Evolutionary conservation across 2,113 vertebrate genomes (phyloP).

Genomic region (Toxotes jaculatrix): DNA sequence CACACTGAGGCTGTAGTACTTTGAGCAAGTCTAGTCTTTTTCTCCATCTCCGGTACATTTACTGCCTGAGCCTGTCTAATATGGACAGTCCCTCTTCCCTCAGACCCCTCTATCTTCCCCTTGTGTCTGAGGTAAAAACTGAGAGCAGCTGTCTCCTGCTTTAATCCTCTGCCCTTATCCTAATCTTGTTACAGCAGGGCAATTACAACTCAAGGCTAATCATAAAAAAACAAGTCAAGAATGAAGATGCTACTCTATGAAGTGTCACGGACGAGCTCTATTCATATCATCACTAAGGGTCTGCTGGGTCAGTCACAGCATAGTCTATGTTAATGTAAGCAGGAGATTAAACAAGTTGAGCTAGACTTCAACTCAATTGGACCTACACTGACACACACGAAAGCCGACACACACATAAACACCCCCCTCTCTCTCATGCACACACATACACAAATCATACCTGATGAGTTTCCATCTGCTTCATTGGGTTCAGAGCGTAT

Average conservation of each 20-base stretch:
- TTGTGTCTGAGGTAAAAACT: conserved; percentile 54
- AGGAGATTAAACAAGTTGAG: not conserved
- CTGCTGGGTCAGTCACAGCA: not conserved
- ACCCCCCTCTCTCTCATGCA: not conserved
- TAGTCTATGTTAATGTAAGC: not conserved
- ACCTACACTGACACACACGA: conserved; percentile 5
- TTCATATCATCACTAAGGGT: not conserved
- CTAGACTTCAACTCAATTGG: not conserved
- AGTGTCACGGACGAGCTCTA: not conserved
- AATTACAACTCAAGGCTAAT: conserved; percentile 72
- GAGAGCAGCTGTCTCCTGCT: conserved; percentile 71
- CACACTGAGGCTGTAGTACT: conserved; percentile 1
- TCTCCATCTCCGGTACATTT: not conserved
- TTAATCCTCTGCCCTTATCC: conserved; percentile 75
- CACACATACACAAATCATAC: conserved; percentile 63
- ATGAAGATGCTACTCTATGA: conserved; percentile 31
- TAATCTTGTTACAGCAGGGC: conserved; percentile 82
- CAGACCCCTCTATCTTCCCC: not conserved
- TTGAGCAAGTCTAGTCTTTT: not conserved
- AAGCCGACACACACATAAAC: not conserved
- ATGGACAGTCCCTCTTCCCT: conserved; percentile 1
- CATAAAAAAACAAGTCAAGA: conserved; percentile 56
- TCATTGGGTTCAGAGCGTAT: conserved; percentile 60
- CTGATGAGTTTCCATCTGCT: conserved; percentile 67
- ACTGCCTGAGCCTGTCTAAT: not conserved